Base-by-base conservation (phyloP, 2,888 invertebrate genomes). In the Caenorhabditis angaria region DNA sequence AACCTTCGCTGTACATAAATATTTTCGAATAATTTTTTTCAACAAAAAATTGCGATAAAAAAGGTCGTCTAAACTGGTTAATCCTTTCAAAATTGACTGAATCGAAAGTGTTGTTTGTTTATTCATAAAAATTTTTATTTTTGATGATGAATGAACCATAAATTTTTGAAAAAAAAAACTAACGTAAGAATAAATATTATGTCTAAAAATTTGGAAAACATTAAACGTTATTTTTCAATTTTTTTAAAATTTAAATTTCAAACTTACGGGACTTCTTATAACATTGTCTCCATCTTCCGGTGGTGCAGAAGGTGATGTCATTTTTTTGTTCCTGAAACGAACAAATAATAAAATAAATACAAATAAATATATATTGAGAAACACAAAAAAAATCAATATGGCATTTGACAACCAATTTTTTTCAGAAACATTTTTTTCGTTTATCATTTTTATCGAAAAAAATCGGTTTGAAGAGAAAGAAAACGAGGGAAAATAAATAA, bases 231-330 rank as follows among this genome's bases (percentile, higher is more conserved):
- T 48, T 48, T 48, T 51, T 5, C 8, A 51, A 4, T 32, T 4
- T 12, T 8, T 20, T 28, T 20, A 20, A 22, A 50, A 55, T 41
- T 50, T 27, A 14, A 47, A 41, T 51, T 25, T 18, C 12, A 62
- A 51, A 59, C 78, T 61, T 47, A 78, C 78, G 35, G 78, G 78
- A 48, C 78, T 76, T 53, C 78, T 28, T 24, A 78, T 61, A 24
- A 65, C 56, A 47, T 68, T 71, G 24, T 65, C 67, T 18, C 53
- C 77, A 4, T 71, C 77, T 10, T 74, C 70, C 25, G 65, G 65
- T 0, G 76, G 76, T 5, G 76, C 70, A 22, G 71, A 58, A 12
- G 71, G 63, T 22, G 18, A 25, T 5, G 65, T 61, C 74, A 74
- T 74, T 24, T 56, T 55, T 24, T 18, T 35, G 6, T 6, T 12